These are phyloP conservation scores for Parelbella ahira DNA, from an alignment of 2,888 invertebrate species.

Conservation along the genomic window DNA sequence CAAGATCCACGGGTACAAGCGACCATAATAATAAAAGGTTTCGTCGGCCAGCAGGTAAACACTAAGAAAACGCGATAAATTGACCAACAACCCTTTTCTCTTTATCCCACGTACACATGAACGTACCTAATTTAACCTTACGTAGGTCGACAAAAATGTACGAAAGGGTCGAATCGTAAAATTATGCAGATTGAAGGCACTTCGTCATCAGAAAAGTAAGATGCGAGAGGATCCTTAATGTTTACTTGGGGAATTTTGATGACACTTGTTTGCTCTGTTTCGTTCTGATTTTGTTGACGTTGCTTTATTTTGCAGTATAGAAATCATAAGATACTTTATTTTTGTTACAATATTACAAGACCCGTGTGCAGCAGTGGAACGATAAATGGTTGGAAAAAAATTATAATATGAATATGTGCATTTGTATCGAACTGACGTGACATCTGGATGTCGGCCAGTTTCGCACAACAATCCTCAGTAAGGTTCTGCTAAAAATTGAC, in stretches of 20 bases:
- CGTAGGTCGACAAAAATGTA: constrained; percentile 22
- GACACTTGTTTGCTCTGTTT: constrained; percentile 12
- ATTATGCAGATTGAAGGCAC: constrained; percentile 23
- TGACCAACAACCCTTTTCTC: constrained; percentile 17
- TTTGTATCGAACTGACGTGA: no score
- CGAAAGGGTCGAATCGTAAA: constrained; percentile 22
- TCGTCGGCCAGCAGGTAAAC: constrained; percentile 2
- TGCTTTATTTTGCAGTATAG: neutral
- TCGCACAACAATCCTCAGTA: no score
- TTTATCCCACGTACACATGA: constrained; percentile 16
- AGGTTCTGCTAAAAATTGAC: no score
- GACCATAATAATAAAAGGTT: constrained; percentile 2
- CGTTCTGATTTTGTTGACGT: constrained; percentile 7
- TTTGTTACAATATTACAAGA: no score
- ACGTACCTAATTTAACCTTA: constrained; percentile 18
- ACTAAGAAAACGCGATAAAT: constrained; percentile 13
- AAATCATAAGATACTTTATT: no score
- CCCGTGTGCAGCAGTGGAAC: no score
- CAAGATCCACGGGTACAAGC: neutral
- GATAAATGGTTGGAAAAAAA: no score
- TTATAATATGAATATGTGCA: no score
- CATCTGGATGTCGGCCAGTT: no score
- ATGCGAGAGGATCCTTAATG: constrained; percentile 15
- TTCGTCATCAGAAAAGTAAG: constrained; percentile 24
- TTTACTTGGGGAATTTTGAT: constrained; percentile 20